Percentiles rank a stretch among this genome's conserved stretches.
phyloP scores from a whole-genome alignment of 2,888 invertebrate genomes.

The Euproctis similis region DNA sequence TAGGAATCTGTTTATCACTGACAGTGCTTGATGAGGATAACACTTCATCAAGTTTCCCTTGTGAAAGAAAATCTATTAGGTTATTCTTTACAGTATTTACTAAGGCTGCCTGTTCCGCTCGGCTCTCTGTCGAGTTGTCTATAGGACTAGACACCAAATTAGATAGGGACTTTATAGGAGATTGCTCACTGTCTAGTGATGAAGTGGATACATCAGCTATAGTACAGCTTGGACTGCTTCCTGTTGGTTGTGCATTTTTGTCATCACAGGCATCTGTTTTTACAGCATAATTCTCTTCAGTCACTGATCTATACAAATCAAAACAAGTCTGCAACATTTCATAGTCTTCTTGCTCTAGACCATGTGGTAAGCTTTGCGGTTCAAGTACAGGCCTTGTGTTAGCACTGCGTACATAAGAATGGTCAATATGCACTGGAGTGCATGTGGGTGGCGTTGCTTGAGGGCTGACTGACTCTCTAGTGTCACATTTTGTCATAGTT shows the following conservation, averaged over 20 bases:
- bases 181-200: conserved; percentile 63
- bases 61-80: conserved; percentile 60
- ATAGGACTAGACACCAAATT: conserved; percentile 78
- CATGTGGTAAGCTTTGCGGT: conserved; percentile 20
- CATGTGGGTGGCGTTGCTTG: conserved; percentile 37
- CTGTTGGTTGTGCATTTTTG: conserved; percentile 44
- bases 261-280: conserved; percentile 36
- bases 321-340: conserved; percentile 68
- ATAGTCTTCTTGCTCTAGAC: conserved; percentile 55
- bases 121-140: conserved; percentile 42
- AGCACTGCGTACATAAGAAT: conserved; percentile 31
- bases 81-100: conserved; percentile 60
- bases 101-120: conserved; percentile 35
- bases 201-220: conserved; percentile 50
- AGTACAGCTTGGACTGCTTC: conserved; percentile 22
- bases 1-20: conserved; percentile 44
- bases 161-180: conserved; percentile 78
- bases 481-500: conserved; percentile 38
- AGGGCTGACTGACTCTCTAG: conserved; percentile 46
- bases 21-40: conserved; percentile 48
- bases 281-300: conserved; percentile 53
- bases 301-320: conserved; percentile 58
- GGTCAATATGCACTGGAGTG: conserved; percentile 40
- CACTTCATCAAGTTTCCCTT: conserved; percentile 51
- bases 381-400: conserved; percentile 32